phyloP scores from a whole-genome alignment of 2,113 vertebrate species.

The Jacana jacana region DNA sequence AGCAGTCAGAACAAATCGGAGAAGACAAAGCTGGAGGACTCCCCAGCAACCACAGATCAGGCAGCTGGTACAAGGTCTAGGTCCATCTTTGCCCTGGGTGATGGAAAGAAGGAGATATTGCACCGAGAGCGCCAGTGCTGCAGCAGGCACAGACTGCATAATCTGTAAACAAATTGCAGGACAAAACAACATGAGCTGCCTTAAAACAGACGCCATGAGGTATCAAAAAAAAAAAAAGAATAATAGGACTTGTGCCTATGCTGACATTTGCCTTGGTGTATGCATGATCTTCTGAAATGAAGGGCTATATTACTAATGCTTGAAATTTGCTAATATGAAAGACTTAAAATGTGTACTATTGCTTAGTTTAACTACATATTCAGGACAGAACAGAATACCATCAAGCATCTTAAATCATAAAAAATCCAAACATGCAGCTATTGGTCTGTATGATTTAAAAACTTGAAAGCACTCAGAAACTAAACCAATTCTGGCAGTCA shows the following conservation, averaged over 20 bases:
- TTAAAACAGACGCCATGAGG: neutral
- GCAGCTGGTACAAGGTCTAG: constrained; percentile 53
- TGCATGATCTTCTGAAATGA: neutral
- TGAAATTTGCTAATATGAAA: neutral
- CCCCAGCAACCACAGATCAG: constrained; percentile 38
- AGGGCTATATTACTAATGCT: neutral
- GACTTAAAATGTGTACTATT: neutral
- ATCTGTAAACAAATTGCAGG: constrained; percentile 36
- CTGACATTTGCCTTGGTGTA: neutral
- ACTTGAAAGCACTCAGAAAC: neutral
- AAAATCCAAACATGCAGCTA: neutral
- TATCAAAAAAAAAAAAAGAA: neutral
- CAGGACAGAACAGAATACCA: neutral
- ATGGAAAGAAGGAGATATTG: neutral
- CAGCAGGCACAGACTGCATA: neutral
- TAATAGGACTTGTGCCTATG: neutral
- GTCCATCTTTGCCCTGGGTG: constrained; percentile 23
- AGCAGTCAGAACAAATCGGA: constrained; percentile 64
- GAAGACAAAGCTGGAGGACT: constrained; percentile 21
- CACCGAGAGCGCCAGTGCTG: neutral
- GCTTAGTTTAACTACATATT: neutral
- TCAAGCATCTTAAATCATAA: neutral
- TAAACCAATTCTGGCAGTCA: neutral
- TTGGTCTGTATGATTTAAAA: neutral
- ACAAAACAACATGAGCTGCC: constrained; percentile 34